Evolutionary conservation across 2,888 invertebrate genomes (phyloP).

Genomic region (Embidobia sp.): DNA sequence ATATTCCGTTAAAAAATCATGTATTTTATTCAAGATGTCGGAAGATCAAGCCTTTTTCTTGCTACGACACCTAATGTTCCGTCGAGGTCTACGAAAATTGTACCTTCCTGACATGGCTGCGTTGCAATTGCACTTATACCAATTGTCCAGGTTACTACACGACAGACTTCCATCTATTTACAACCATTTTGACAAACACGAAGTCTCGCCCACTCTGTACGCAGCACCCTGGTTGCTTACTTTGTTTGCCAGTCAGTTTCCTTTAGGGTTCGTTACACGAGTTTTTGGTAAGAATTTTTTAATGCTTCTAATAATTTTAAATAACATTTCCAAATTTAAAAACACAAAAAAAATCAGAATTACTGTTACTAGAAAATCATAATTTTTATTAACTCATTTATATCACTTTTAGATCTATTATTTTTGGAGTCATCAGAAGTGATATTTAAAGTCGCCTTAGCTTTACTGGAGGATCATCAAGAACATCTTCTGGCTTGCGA

Average conservation of each 20-base stretch:
- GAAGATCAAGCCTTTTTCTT: slow-evolving; percentile 95
- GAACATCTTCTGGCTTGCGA: slow-evolving; percentile 92
- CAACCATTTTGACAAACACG: slow-evolving; percentile 92
- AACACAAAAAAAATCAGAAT: not conserved
- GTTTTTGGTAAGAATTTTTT: slow-evolving; percentile 88
- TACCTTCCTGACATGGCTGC: slow-evolving; percentile 98
- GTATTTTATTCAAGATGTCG: slow-evolving; percentile 95
- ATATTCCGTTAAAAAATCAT: too few species aligned
- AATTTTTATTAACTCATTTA: slow-evolving; percentile 10
- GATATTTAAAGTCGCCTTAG: slow-evolving; percentile 93
- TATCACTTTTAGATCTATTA: slow-evolving; percentile 87
- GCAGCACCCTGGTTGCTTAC: slow-evolving; percentile 99
- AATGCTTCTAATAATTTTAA: too few species aligned
- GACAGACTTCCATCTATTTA: slow-evolving; percentile 94
- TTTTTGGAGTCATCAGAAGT: slow-evolving; percentile 95
- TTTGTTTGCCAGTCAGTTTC: slow-evolving; percentile 97
- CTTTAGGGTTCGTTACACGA: slow-evolving; percentile 96
- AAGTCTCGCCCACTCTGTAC: slow-evolving; percentile 96
- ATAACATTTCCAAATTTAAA: too few species aligned
- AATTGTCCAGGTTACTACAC: slow-evolving; percentile 94
- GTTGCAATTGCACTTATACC: slow-evolving; percentile 94
- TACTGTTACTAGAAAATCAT: not conserved
- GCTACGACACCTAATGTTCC: slow-evolving; percentile 95
- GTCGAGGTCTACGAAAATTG: slow-evolving; percentile 92
- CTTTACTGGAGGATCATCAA: slow-evolving; percentile 91